These are phyloP conservation scores for Amazona vittata DNA, from an alignment of 2,113 vertebrate genomes.

Conservation along the genomic window DNA sequence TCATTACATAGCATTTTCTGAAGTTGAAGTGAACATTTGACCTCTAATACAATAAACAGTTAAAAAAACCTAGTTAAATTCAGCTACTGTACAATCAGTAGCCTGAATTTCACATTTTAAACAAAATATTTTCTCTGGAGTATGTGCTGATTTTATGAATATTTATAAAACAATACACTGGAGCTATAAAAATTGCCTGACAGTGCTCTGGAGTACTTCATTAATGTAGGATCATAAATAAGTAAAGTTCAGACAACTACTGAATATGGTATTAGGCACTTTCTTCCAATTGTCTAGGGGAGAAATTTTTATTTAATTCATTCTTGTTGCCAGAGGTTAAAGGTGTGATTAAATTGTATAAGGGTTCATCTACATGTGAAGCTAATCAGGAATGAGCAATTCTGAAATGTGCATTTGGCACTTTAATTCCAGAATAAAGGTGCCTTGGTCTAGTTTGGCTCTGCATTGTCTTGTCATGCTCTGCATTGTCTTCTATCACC, in stretches of 20 bases:
- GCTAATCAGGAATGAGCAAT: neutral
- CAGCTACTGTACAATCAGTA: neutral
- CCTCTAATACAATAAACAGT: neutral
- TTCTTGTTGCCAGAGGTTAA: neutral
- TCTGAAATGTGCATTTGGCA: neutral
- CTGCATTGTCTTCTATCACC: neutral
- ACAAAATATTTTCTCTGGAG: neutral
- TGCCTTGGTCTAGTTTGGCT: neutral
- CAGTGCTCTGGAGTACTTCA: neutral
- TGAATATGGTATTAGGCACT: neutral
- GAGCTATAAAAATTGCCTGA: neutral
- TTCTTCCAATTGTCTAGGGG: neutral
- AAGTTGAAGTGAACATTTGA: neutral
- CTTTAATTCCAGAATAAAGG: neutral
- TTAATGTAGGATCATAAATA: neutral
- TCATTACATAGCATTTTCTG: neutral
- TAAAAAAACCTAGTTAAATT: neutral
- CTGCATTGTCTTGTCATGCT: neutral
- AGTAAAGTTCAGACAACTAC: neutral
- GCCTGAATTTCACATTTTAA: neutral
- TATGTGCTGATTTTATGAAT: neutral
- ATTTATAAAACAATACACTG: neutral
- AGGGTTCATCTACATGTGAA: neutral
- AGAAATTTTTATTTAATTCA: neutral
- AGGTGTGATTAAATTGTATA: neutral